Conservation (phyloP, 2,797 vertebrate genomes). For the Characodon lateralis region DNA sequence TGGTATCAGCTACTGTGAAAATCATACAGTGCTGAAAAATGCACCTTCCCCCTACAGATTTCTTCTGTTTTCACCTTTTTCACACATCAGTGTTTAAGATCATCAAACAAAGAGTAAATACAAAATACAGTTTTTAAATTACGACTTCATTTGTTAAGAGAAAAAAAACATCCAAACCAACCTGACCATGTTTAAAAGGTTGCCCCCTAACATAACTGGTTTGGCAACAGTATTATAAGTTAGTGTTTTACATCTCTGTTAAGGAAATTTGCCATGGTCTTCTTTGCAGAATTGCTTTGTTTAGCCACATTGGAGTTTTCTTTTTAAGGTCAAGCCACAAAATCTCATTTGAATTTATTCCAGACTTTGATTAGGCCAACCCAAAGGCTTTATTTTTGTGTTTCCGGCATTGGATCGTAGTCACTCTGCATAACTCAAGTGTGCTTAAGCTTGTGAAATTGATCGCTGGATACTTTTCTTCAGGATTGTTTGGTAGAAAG, state of each 20-base stretch:
- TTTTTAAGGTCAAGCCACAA: too few species aligned
- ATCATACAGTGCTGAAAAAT: slow-evolving; percentile 1
- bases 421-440: neutral
- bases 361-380: too few species aligned
- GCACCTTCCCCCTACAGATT: neutral
- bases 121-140: too few species aligned
- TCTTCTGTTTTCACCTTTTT: neutral
- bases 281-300: neutral
- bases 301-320: neutral
- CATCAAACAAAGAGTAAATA: neutral
- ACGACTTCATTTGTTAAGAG: neutral
- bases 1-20: slow-evolving; percentile 17
- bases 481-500: too few species aligned
- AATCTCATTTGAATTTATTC: too few species aligned
- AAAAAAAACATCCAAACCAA: neutral
- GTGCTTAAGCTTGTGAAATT: too few species aligned
- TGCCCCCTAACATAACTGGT: neutral
- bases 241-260: neutral
- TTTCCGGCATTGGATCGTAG: neutral
- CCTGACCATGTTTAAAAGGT: neutral
- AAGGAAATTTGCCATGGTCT: neutral
- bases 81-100: neutral
- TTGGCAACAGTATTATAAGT: neutral
- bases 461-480: too few species aligned
- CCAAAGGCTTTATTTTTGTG: neutral